These are phyloP conservation scores for Drosophila anomalata DNA, from an alignment of 2,888 invertebrate genomes.

Conservation along the genomic window DNA sequence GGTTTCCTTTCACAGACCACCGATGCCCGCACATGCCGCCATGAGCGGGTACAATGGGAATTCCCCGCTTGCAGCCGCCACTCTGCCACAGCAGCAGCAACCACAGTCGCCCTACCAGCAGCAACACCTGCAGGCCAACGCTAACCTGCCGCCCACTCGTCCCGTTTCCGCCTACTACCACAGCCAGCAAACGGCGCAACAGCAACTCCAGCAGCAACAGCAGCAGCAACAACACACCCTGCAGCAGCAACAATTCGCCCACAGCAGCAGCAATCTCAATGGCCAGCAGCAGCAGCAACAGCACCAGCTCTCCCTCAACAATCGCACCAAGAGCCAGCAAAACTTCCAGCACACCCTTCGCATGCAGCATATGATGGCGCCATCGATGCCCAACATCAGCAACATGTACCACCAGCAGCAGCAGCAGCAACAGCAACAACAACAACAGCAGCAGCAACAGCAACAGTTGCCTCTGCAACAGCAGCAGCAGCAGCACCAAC, in stretches of 20 bases:
- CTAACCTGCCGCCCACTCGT: constrained; percentile 80
- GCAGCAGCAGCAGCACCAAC: constrained; percentile 51
- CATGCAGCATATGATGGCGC: constrained; percentile 84
- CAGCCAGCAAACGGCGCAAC: constrained; percentile 73
- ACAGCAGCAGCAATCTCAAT: constrained; percentile 82
- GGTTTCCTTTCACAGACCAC: constrained; percentile 67
- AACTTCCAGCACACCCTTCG: constrained; percentile 82
- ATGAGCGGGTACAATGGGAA: constrained; percentile 81
- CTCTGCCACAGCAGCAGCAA: constrained; percentile 73
- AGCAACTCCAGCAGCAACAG: constrained; percentile 69
- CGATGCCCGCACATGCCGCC: constrained; percentile 79
- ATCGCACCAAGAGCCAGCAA: constrained; percentile 78
- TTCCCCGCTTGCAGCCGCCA: constrained; percentile 78
- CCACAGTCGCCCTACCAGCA: constrained; percentile 64
- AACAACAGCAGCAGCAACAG: constrained; percentile 73
- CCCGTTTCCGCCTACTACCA: constrained; percentile 84
- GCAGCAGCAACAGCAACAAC: constrained; percentile 75
- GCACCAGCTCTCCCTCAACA: constrained; percentile 72
- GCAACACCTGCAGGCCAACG: constrained; percentile 62
- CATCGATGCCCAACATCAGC: constrained; percentile 84
- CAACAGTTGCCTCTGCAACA: constrained; percentile 61
- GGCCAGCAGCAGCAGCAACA: constrained; percentile 64
- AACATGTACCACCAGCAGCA: constrained; percentile 78
- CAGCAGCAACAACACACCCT: constrained; percentile 73
- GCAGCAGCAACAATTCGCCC: constrained; percentile 78